These are phyloP conservation scores for Propithecus deckenii DNA, from an alignment of 2,797 vertebrate genomes.

Conservation along the genomic window DNA sequence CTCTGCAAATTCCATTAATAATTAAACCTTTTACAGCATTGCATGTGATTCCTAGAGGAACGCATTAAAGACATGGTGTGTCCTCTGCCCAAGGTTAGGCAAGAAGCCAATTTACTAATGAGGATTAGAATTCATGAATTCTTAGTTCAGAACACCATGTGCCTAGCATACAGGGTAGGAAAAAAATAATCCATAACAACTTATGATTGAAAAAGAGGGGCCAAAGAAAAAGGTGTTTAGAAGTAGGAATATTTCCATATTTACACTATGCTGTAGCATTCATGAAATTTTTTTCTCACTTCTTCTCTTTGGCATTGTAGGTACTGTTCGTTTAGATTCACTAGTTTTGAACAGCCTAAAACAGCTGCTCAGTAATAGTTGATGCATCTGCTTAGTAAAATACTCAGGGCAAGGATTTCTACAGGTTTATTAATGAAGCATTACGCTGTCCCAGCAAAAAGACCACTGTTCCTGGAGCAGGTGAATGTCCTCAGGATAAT, in stretches of 20 bases:
- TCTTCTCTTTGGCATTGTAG: conserved; percentile 54
- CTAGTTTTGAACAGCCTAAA: conserved; percentile 57
- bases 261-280: conserved; percentile 15
- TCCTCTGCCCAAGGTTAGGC: conserved; percentile 59
- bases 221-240: not conserved
- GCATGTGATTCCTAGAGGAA: conserved; percentile 51
- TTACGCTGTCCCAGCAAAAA: not conserved
- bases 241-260: conserved; percentile 33
- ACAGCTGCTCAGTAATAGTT: conserved; percentile 50
- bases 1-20: conserved; percentile 61
- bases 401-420: conserved; percentile 15
- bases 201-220: conserved; percentile 8
- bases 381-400: conserved; percentile 47
- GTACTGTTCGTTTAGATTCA: conserved; percentile 64
- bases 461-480: not conserved
- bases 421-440: not conserved
- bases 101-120: conserved; percentile 11
- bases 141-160: conserved; percentile 28
- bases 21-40: conserved; percentile 58
- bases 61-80: conserved; percentile 26
- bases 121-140: conserved; percentile 61
- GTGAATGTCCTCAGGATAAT: not conserved
- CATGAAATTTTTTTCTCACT: conserved; percentile 36
- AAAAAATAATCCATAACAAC: conserved; percentile 18
- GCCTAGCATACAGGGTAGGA: not conserved